phyloP scores from a whole-genome alignment of 2,888 invertebrate genomes.

The Pilophorus perplexus region DNA sequence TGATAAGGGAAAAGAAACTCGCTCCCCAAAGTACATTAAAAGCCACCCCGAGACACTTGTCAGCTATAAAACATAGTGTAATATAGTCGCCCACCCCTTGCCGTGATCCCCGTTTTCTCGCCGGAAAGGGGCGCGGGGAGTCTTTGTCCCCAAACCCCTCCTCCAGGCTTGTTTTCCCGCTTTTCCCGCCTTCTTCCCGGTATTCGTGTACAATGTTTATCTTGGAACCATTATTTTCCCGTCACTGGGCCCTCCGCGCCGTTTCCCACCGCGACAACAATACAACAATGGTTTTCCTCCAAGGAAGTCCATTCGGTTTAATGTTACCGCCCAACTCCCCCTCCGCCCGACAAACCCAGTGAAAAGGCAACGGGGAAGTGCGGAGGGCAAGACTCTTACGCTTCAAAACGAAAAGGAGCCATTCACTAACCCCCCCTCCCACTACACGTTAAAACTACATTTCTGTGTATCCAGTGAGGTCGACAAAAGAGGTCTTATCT shows the following conservation, averaged over 20 bases:
- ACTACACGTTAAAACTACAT: background rate
- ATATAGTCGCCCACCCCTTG: conserved; percentile 1
- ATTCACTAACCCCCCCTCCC: conserved; percentile 1
- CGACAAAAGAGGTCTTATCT: conserved; percentile 26
- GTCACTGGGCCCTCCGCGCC: conserved; percentile 7
- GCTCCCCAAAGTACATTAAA: conserved; percentile 40
- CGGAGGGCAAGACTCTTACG: conserved; percentile 31
- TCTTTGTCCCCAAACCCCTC: conserved; percentile 15
- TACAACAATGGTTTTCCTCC: conserved; percentile 46
- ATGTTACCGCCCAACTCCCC: conserved; percentile 38
- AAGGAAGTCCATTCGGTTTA: conserved; percentile 46
- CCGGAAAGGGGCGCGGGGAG: background rate
- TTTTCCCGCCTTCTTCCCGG: conserved; percentile 17
- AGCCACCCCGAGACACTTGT: conserved; percentile 32
- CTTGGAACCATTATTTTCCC: conserved; percentile 45
- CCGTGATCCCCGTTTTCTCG: too few relatives aligned
- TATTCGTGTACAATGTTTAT: conserved; percentile 42
- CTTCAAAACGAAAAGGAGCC: too few relatives aligned
- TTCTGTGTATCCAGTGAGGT: background rate
- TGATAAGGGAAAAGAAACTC: conserved; percentile 38
- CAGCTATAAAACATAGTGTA: conserved; percentile 37
- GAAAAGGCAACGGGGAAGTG: conserved; percentile 25
- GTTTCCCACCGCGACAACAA: conserved; percentile 30
- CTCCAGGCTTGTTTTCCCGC: too few relatives aligned
- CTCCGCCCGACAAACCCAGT: background rate